A percentile compares a stretch with the other conserved stretches of the same genome.
phyloP scores from a whole-genome alignment of 1,140 invertebrate species.

The Harpegnathos saltator region DNA sequence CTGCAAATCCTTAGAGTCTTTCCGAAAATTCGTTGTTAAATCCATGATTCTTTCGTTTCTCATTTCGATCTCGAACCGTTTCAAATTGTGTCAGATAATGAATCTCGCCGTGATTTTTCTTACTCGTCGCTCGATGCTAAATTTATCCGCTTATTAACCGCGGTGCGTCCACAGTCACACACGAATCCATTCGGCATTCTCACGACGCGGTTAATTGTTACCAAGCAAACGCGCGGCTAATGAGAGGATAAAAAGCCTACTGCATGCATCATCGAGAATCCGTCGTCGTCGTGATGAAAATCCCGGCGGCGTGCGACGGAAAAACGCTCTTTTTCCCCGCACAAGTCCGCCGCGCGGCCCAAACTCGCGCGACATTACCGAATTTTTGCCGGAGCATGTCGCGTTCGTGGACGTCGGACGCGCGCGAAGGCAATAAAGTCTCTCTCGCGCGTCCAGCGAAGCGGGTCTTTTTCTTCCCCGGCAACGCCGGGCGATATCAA shows the following conservation, averaged over 20 bases:
- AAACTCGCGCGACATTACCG: constrained; percentile 2
- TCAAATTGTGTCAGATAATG: background rate
- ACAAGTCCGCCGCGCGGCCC: no score
- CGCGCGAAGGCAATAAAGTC: constrained; percentile 30
- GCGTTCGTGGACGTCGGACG: background rate
- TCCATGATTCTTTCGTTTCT: no score
- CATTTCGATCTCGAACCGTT: no score
- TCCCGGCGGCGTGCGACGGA: no score
- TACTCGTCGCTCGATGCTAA: constrained; percentile 35
- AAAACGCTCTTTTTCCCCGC: no score
- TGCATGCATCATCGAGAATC: constrained; percentile 63
- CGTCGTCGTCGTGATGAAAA: background rate
- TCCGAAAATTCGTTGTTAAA: no score
- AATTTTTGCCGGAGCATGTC: background rate
- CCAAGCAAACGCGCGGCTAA: constrained; percentile 64
- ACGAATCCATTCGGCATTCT: constrained; percentile 37
- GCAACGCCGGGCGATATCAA: constrained; percentile 38
- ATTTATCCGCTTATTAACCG: background rate
- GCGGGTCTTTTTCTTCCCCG: constrained; percentile 23
- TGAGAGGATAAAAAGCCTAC: constrained; percentile 67
- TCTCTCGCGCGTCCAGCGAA: background rate
- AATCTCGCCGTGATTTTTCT: background rate
- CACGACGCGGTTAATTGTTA: constrained; percentile 49
- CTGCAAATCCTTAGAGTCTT: no score
- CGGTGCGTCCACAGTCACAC: constrained; percentile 38